These are phyloP conservation scores for Dendrolimus punctatus DNA, from an alignment of 1,140 invertebrate genomes.

Conservation along the genomic window DNA sequence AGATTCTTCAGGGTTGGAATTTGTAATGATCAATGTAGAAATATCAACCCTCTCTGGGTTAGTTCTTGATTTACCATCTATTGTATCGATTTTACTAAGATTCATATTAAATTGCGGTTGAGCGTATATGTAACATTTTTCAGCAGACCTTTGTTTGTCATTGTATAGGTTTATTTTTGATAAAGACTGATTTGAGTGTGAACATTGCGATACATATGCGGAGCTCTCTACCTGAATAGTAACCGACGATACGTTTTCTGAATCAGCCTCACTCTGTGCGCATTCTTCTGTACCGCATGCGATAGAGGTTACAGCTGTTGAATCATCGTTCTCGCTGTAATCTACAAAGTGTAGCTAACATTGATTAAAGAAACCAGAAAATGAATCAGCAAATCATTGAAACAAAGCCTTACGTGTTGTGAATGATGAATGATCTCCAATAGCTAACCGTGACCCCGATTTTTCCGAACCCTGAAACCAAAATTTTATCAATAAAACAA, in stretches of 20 bases:
- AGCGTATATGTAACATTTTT: constrained; percentile 45
- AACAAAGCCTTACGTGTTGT: constrained; percentile 34
- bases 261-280: constrained; percentile 20
- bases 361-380: too few species aligned
- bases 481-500: background rate
- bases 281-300: constrained; percentile 16
- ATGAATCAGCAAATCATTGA: too few species aligned
- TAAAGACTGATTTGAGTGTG: too few species aligned
- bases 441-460: constrained; percentile 42
- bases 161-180: too few species aligned
- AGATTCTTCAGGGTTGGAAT: constrained; percentile 31
- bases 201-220: constrained; percentile 26
- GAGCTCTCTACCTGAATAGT: constrained; percentile 27
- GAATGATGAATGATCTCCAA: constrained; percentile 53
- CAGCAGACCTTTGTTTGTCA: constrained; percentile 23
- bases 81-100: constrained; percentile 30
- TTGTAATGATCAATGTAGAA: constrained; percentile 34
- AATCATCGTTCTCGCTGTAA: constrained; percentile 28
- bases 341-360: constrained; percentile 12
- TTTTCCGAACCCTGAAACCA: constrained; percentile 33
- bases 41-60: constrained; percentile 34
- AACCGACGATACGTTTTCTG: constrained; percentile 19
- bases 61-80: constrained; percentile 22
- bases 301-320: constrained; percentile 20
- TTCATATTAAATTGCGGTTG: constrained; percentile 44